phyloP scores from a whole-genome alignment of 2,113 vertebrate species.

The Gavialis gangeticus region DNA sequence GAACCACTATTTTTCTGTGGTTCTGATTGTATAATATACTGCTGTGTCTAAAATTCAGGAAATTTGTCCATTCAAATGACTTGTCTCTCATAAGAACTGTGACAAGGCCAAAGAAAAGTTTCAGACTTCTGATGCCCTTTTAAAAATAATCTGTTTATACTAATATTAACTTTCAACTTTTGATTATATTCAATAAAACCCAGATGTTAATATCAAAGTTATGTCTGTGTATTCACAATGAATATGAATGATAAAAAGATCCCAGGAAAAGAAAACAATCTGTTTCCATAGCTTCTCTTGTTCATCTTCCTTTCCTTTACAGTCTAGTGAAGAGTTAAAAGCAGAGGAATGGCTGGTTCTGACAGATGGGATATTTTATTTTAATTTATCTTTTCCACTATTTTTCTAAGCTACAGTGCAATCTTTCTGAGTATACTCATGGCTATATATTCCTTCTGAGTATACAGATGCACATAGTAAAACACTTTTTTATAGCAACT shows the following conservation, averaged over 20 bases:
- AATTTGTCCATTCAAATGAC: background rate
- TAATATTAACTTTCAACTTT: background rate
- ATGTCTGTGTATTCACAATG: background rate
- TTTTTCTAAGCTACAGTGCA: background rate
- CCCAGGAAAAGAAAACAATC: background rate
- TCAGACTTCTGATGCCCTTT: background rate
- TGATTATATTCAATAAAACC: background rate
- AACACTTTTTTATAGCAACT: background rate
- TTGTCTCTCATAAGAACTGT: background rate
- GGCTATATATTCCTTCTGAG: background rate
- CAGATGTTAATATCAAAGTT: background rate
- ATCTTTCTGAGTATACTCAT: background rate
- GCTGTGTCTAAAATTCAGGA: background rate
- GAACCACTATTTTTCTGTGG: background rate
- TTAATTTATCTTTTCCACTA: background rate
- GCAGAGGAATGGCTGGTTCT: background rate
- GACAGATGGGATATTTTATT: background rate
- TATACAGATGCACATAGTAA: background rate
- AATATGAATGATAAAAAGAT: background rate
- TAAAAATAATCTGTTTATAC: background rate
- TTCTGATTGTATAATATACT: background rate
- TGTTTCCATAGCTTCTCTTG: background rate
- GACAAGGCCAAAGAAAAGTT: background rate
- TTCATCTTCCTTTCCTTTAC: background rate
- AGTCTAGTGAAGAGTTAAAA: background rate